Percentiles rank a stretch among this genome's conserved stretches.
These are phyloP conservation scores for Heliconius hortense DNA, from an alignment of 2,888 invertebrate species.

Conservation along the genomic window DNA sequence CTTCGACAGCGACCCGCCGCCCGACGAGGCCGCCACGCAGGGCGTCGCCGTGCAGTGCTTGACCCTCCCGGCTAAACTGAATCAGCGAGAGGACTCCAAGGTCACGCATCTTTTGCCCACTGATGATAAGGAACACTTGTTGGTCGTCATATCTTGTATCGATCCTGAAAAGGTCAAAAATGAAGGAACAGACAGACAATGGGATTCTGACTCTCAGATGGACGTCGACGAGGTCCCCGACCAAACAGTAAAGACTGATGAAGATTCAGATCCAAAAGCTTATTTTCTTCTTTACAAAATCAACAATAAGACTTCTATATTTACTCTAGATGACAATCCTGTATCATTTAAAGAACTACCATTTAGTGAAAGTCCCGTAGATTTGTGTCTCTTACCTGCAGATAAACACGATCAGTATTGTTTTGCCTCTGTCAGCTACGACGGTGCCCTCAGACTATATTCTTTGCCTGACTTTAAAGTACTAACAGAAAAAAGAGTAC, in stretches of 20 bases:
- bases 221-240: conserved; percentile 69
- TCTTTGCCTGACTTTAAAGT: conserved; percentile 86
- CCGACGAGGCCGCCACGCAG: conserved; percentile 69
- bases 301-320: conserved; percentile 65
- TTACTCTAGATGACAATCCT: conserved; percentile 82
- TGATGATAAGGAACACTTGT: conserved; percentile 85
- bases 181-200: conserved; percentile 55
- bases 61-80: conserved; percentile 76
- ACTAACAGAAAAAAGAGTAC: conserved; percentile 85
- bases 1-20: conserved; percentile 73
- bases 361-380: conserved; percentile 85
- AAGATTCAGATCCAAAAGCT: conserved; percentile 62
- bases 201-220: conserved; percentile 72
- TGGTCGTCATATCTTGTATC: conserved; percentile 81
- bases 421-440: conserved; percentile 87
- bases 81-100: conserved; percentile 74
- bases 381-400: conserved; percentile 85
- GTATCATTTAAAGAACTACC: conserved; percentile 83
- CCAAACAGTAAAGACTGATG: conserved; percentile 53
- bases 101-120: conserved; percentile 86
- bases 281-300: conserved; percentile 71
- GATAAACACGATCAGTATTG: conserved; percentile 80
- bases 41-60: conserved; percentile 83
- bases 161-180: conserved; percentile 61
- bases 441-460: conserved; percentile 88